Evolutionary conservation across 2,888 invertebrate genomes (phyloP).

Genomic region (Cheilosia vernalis): DNA sequence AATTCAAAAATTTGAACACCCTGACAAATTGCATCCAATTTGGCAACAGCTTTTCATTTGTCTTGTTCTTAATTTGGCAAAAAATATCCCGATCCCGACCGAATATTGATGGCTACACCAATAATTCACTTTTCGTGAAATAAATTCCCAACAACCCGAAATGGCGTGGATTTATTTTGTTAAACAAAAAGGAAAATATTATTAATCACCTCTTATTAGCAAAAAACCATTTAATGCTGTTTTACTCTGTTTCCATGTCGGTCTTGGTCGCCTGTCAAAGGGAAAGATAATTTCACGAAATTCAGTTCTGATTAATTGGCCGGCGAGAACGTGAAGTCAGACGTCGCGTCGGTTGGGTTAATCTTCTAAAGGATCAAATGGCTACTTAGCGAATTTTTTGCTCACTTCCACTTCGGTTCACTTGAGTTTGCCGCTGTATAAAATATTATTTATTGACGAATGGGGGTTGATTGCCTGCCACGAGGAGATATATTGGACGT

Average conservation of each 20-base stretch:
- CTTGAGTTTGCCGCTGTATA: constrained; percentile 6
- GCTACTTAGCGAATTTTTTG: constrained; percentile 36
- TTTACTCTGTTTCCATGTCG: constrained; percentile 13
- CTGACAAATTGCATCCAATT: constrained; percentile 59
- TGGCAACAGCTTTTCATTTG: constrained; percentile 67
- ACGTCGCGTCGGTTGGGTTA: constrained; percentile 16
- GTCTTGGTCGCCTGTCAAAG: constrained; percentile 25
- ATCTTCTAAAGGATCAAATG: constrained; percentile 31
- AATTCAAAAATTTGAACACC: no score
- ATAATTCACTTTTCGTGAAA: constrained; percentile 53
- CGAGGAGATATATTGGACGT: not conserved
- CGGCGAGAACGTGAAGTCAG: constrained; percentile 14
- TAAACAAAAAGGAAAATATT: constrained; percentile 53
- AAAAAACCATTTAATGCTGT: constrained; percentile 58
- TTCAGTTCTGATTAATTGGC: constrained; percentile 64
- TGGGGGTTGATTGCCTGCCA: constrained; percentile 12
- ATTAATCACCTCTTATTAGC: constrained; percentile 71
- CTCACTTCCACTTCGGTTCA: not conserved
- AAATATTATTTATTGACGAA: constrained; percentile 27
- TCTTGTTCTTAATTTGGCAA: constrained; percentile 32
- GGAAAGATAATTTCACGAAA: constrained; percentile 21
- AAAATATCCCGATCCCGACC: not conserved
- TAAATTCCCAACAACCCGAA: constrained; percentile 44
- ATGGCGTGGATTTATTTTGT: constrained; percentile 10
- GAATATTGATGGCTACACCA: constrained; percentile 57